These are phyloP conservation scores for Tanypteryx hageni DNA, from an alignment of 2,888 invertebrate genomes.

Conservation along the genomic window DNA sequence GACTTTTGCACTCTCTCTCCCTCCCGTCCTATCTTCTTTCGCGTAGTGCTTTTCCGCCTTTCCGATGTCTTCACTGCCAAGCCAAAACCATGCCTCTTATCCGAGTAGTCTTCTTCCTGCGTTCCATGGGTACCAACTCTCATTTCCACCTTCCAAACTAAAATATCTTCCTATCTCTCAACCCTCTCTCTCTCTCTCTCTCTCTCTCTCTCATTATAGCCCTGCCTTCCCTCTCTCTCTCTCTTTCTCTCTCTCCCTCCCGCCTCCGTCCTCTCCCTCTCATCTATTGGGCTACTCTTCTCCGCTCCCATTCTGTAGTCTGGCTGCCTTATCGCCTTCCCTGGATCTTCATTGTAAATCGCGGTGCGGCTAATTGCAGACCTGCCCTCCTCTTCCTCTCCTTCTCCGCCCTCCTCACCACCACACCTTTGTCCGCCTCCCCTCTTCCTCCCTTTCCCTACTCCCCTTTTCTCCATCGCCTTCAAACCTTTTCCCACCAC, in stretches of 20 bases:
- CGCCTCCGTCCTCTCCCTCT: background rate
- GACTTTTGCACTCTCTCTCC: too few species aligned
- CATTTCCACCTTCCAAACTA: background rate
- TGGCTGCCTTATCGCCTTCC: conserved; percentile 51
- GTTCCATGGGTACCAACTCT: too few species aligned
- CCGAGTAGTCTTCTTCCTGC: background rate
- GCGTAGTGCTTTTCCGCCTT: background rate
- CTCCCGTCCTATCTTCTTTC: too few species aligned
- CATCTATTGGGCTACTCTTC: background rate
- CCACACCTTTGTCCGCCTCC: background rate
- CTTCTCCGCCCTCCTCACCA: background rate
- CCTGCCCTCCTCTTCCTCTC: background rate
- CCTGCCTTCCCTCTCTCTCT: background rate
- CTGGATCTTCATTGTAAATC: conserved; percentile 62
- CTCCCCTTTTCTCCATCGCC: background rate
- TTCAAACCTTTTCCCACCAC: background rate
- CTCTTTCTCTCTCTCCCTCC: background rate
- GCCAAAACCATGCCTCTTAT: background rate
- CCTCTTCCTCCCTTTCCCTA: background rate
- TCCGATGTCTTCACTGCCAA: background rate
- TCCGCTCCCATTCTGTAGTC: conserved; percentile 14
- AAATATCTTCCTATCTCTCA: background rate
- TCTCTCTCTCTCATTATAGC: conserved; percentile 18
- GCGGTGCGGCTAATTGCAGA: conserved; percentile 61
- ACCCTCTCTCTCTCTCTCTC: background rate